Conservation (phyloP, 2,797 vertebrate genomes). For the Coccyzus lansbergi region DNA sequence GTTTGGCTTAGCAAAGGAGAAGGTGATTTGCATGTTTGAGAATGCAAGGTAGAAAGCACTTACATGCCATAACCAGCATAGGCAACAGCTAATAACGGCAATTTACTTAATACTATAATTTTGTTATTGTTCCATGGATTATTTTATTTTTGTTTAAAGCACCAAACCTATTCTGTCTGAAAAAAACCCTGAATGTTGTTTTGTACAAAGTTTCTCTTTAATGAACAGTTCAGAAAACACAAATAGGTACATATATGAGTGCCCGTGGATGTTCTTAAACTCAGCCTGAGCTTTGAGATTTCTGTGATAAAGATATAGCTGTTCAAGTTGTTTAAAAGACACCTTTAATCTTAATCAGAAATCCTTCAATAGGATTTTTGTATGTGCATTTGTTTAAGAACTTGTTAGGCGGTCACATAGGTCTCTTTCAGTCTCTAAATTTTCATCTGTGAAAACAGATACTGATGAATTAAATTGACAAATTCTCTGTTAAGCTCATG, state of each 20-base stretch:
- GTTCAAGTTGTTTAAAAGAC: neutral
- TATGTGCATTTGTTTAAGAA: neutral
- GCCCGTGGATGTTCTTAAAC: neutral
- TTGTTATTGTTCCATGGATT: neutral
- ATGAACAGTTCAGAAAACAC: neutral
- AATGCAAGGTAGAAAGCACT: neutral
- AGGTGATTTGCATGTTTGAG: neutral
- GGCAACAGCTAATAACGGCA: neutral
- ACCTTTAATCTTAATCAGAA: neutral
- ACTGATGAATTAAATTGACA: neutral
- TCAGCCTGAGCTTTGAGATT: neutral
- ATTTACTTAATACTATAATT: neutral
- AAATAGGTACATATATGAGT: neutral
- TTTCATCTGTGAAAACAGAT: neutral
- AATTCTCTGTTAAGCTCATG: neutral
- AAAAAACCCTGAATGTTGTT: neutral
- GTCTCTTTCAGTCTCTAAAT: neutral
- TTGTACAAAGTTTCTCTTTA: neutral
- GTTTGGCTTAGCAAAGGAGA: neutral
- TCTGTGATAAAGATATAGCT: neutral
- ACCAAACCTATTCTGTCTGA: neutral
- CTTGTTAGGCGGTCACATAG: neutral
- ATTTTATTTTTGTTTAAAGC: neutral
- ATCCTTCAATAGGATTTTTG: neutral
- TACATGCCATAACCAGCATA: rapidly evolving